These are phyloP conservation scores for Turdus rufiventris DNA, from an alignment of 2,113 vertebrate species.

Conservation along the genomic window DNA sequence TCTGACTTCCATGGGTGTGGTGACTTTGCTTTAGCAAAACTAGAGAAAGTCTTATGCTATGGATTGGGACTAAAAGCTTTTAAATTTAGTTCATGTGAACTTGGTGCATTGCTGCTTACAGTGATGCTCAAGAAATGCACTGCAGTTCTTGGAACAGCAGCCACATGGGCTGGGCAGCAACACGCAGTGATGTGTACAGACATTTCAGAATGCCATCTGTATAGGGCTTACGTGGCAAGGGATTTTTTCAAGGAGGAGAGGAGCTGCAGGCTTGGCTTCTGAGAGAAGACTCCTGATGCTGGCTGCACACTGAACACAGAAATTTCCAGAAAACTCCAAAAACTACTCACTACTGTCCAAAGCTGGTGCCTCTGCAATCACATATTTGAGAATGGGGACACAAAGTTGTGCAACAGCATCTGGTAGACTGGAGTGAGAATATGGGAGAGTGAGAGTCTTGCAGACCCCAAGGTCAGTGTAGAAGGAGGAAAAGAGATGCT, in stretches of 20 bases:
- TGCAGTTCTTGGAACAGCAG: not conserved
- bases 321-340: not conserved
- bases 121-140: not conserved
- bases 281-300: not conserved
- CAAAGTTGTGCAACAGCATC: too few relatives aligned
- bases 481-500: not conserved
- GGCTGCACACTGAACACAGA: not conserved
- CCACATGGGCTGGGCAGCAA: not conserved
- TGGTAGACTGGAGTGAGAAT: not conserved
- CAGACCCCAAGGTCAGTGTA: not conserved
- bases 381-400: not conserved
- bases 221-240: accelerated
- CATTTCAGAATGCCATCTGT: not conserved
- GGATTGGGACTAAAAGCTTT: not conserved
- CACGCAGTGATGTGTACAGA: not conserved
- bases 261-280: not conserved
- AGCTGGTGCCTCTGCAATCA: accelerated
- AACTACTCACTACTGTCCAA: accelerated
- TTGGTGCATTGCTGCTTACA: not conserved
- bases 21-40: not conserved
- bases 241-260: not conserved
- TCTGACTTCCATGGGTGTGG: not conserved
- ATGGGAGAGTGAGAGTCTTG: not conserved
- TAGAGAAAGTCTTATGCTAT: not conserved
- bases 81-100: not conserved